Evolutionary conservation across 2,888 invertebrate species (phyloP).

Genomic region (Dascillus cervinus): DNA sequence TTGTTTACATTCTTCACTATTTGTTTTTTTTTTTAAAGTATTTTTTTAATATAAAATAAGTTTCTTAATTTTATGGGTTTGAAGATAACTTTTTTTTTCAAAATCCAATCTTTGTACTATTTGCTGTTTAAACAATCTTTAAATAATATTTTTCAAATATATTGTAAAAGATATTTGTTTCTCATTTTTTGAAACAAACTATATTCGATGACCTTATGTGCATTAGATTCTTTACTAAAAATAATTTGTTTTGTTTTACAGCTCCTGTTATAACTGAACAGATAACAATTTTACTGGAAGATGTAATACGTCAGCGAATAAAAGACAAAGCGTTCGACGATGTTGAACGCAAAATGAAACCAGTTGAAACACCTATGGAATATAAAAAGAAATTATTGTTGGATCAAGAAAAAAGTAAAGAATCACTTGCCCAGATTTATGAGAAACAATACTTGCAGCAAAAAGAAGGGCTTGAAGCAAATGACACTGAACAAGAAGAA

Average conservation of each 20-base stretch:
- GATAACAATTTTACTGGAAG: constrained; percentile 79
- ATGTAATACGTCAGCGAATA: constrained; percentile 83
- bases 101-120: too few species aligned
- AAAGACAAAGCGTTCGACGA: constrained; percentile 94
- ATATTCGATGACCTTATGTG: background rate
- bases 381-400: constrained; percentile 83
- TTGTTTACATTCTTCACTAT: background rate
- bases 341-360: constrained; percentile 79
- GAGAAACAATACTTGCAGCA: constrained; percentile 79
- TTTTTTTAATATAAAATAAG: constrained; percentile 1
- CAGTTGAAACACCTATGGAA: constrained; percentile 70
- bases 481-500: constrained; percentile 54
- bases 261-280: constrained; percentile 90
- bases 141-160: background rate
- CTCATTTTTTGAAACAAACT: constrained; percentile 1
- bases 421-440: constrained; percentile 88
- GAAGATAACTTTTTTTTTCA: too few species aligned
- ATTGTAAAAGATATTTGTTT: too few species aligned
- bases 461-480: constrained; percentile 48
- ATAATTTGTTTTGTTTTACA: constrained; percentile 22
- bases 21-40: constrained; percentile 1
- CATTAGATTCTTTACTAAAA: background rate
- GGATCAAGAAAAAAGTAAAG: constrained; percentile 91
- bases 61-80: too few species aligned
- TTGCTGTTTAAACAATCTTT: background rate